Evolutionary conservation across 2,113 vertebrate genomes (phyloP), one percentile per base, ranked within the genome.

Genomic region (Megalops atlanticus): DNA sequence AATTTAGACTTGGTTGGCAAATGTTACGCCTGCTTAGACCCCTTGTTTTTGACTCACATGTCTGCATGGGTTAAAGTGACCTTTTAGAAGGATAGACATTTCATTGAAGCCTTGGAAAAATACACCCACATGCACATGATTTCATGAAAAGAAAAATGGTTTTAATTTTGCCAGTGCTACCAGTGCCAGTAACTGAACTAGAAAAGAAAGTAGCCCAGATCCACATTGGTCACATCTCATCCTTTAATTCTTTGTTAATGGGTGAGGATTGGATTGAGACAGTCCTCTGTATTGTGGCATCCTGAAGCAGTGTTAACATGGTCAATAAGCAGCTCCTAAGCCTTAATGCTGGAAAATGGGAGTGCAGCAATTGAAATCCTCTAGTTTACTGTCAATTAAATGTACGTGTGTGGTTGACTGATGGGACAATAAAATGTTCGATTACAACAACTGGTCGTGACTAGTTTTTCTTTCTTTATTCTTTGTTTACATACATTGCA

Each of bases 371-470:
- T 14, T 68, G 8, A 27, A 76, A 15, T 35, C 36, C 52, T 69
- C 31, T 16, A 76, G 35, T 69, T 69, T 27, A 70, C 21, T 14
- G 2, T 68, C 14, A 27, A 31, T 47, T 69, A 64, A 64, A 64
- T 64, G 18, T 73, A 0, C n/a, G 40, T 74, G 16, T 11, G 16
- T 75, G 74, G 74, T 45, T 75, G 49, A 76, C 36, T 36, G 14
- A 45, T 81, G 54, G 36, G 15, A 68, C 73, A 52, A 41, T 81
- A 76, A 76, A 81, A 81, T 47, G 52, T 76, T 52, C 21, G 69
- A 76, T 45, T 54, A 10, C 24, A 47, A 75, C 39, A 40, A 21
- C 58, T 58, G 41, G 33, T n/a, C 21, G 45, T 74, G 64, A 35
- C 68, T 40, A 74, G 31, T 36, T 35, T 74, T 24, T 80, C 58